These are phyloP conservation scores for Ciconia stormi DNA, from an alignment of 2,113 vertebrate genomes.

Conservation along the genomic window DNA sequence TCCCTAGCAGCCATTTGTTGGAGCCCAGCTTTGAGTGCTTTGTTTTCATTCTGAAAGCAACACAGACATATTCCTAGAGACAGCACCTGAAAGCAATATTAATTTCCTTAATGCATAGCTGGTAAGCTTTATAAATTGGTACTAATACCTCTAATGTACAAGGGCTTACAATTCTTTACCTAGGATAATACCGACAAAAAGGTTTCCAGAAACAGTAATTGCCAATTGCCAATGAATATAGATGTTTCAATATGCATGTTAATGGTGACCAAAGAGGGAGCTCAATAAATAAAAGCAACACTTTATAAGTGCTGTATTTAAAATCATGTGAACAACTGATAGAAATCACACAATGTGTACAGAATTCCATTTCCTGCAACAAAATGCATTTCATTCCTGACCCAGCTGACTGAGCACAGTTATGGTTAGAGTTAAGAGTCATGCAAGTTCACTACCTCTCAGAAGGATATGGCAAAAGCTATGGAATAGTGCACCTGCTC, in stretches of 20 bases:
- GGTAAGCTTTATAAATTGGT: neutral
- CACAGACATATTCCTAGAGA: neutral
- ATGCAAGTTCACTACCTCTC: rapidly evolving
- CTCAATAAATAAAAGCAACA: neutral
- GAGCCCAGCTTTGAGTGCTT: neutral
- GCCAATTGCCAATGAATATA: neutral
- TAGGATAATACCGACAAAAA: neutral
- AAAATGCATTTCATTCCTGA: neutral
- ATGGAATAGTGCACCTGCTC: neutral
- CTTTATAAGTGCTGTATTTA: neutral
- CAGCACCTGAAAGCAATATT: neutral
- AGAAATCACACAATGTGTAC: neutral
- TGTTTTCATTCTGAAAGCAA: neutral
- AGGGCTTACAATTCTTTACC: neutral
- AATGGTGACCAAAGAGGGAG: neutral
- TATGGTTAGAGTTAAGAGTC: neutral
- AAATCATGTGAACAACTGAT: neutral
- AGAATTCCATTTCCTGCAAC: neutral
- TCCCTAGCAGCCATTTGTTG: neutral
- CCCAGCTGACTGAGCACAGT: neutral
- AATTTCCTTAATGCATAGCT: neutral
- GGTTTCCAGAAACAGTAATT: neutral
- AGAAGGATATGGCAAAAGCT: neutral
- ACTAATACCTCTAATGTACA: neutral
- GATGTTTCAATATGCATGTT: neutral